These are phyloP conservation scores for Zaprionus capensis DNA, from an alignment of 1,140 invertebrate species.

Conservation along the genomic window DNA sequence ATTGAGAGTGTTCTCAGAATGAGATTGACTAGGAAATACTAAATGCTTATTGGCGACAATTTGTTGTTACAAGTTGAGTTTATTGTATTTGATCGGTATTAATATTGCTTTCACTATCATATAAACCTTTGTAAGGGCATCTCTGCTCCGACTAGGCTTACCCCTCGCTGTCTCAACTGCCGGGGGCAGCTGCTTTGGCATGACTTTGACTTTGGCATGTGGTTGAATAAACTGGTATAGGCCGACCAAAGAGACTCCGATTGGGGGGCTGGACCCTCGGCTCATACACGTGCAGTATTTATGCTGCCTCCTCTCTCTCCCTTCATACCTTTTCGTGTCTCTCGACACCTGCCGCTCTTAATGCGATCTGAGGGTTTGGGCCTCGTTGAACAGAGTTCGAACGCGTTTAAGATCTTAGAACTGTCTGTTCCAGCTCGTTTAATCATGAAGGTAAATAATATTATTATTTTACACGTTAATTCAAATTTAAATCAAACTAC, in stretches of 20 bases:
- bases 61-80: not conserved
- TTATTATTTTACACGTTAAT: slow-evolving; percentile 42
- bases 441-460: slow-evolving; percentile 29
- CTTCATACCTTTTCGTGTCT: not conserved
- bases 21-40: not conserved
- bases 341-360: slow-evolving; percentile 15
- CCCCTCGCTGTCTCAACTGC: slow-evolving; percentile 12
- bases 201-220: slow-evolving; percentile 54
- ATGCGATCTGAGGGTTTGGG: not conserved
- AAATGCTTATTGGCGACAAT: not conserved
- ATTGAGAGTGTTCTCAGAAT: not conserved
- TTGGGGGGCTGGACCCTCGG: slow-evolving; percentile 48
- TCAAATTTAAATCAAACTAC: slow-evolving; percentile 40
- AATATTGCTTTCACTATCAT: not conserved
- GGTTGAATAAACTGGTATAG: slow-evolving; percentile 63
- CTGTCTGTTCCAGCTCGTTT: slow-evolving; percentile 26
- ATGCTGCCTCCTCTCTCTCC: not conserved
- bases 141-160: not conserved
- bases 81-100: not conserved
- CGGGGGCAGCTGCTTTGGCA: slow-evolving; percentile 50
- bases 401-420: not conserved
- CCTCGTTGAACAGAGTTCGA: not conserved
- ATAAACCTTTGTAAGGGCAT: slow-evolving; percentile 29
- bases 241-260: not conserved
- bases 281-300: not conserved